Evolutionary conservation across 2,888 invertebrate genomes (phyloP), one percentile per base, ranked within the genome.

Genomic region (Protophormia terraenovae): DNA sequence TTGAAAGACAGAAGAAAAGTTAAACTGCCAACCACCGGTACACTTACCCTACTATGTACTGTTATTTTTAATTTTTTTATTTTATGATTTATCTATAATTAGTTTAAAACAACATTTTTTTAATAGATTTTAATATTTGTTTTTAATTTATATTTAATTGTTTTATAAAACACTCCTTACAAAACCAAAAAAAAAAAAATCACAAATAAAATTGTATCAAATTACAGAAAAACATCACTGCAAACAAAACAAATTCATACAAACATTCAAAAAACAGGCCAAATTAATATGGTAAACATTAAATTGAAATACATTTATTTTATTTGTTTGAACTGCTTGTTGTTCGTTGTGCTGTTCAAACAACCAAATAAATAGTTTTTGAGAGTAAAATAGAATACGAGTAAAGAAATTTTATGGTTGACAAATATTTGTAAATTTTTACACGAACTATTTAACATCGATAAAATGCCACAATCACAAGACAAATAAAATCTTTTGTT

Each of bases 371-470:
- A 5, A 1, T 45, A 27, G n/a, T 66, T 66, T 27, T 14, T 16
- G 45, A 29, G 45, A 16, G 24, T 41, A 64, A 66, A 45, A 27
- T 66, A 66, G 27, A 66, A 62, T 35, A 38, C 16, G 19, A 27
- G 60, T 35, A 89, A 84, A 87, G 88, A 89, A 90, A 87, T 90
- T 91, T 90, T 90, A 91, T 90, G 91, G 89, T 88, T 88, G 89
- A 89, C 89, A 91, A 92, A 92, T 92, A 92, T 92, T 92, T 92
- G 90, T 90, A 91, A 89, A 90, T 91, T 92, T 92, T 91, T 92
- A 91, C 91, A 92, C 89, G 91, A 90, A 91, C 91, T 92, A 91
- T 91, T n/a, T 91, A 92, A 89, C 89, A 87, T 87, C 87, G 86
- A 86, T 84, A 89, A 89, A 88, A 82, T 78, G 62, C 69, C 64